Evolutionary conservation across 2,113 vertebrate genomes (phyloP), one percentile per base, ranked within the genome.

Genomic region (Apistogramma diplotaenia): DNA sequence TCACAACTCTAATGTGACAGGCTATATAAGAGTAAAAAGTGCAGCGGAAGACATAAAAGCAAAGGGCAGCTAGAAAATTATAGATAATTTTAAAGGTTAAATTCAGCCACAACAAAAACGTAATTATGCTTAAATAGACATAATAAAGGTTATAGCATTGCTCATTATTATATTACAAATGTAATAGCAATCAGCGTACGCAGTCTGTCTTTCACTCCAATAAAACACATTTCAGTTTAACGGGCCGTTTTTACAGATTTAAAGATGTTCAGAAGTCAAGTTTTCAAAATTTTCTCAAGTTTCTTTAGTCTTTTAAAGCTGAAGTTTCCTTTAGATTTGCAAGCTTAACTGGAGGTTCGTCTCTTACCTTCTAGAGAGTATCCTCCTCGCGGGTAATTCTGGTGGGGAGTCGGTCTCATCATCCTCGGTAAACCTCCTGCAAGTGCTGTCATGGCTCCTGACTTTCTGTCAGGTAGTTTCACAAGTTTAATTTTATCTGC

Each of bases 361-460:
- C 3, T 62, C 87, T 57, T 97, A 99, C 98, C 98, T 96, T 99
- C 98, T 84, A 99, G 94, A 25, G 98, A 98, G 90, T 99, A 99
- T 55, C 97, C 97, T 87, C 96, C 97, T 89, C 98, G 96, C 40
- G 97, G 96, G 82, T 98, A 99, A 94, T 96, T 99, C 94, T 99
- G 98, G 88, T 97, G 97, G 23, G 97, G 96, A 83, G 95, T 95
- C 37, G 98, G 97, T 91, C 97, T 95, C 97, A 99, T 99, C 98
- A 99, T 99, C 90, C 97, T 98, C 89, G 97, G 97, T 87, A 99
- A 97, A 87, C 97, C 97, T 94, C 98, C 98, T 76, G 97, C 96
- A 74, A 99, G 94, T 85, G 97, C 97, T 93, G 98, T 97, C 97
- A 99, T 99, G 85, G 84, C 89, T 74, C 93, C 92, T 87, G 88